Base-by-base conservation (phyloP, 2,888 invertebrate species). In the Catocala nupta region DNA sequence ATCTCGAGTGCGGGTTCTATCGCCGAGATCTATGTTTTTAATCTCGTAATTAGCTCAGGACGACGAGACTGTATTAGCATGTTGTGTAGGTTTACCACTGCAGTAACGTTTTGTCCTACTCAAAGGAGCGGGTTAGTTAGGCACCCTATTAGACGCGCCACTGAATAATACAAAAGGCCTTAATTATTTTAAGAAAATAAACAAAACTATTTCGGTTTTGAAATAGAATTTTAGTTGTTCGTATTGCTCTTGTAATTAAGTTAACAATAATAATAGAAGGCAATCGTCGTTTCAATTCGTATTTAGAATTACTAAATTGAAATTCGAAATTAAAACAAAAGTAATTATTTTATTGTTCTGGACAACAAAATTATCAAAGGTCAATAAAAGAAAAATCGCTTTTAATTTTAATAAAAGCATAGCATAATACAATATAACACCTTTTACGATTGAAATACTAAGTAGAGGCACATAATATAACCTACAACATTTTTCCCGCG, bases 1-100 rank as follows among this genome's bases (percentile, higher is more conserved):
- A 74, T 78, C 81, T 77, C 65, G 43, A 58, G 70, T 75, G 81
- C 68, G 61, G 66, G 56, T 66, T 67, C 71, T 72, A 70, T 71
- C 68, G 65, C 73, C 63, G 67, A 65, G 67, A 79, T 83, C 78
- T 77, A 78, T 80, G 82, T 81, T 83, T 84, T 81, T 81, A 81
- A 81, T 81, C 81, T 81, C 74, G 75, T 84, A 82, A 84, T 84
- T 82, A 84, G 78, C 77, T 75, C 60, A 60, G 69, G 65, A 73
- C 70, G 69, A 64, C 54, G 45, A 59, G 70, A 70, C 76, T 78
- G 71, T 59, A 68, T 65, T 66, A 68, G 50, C 61, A 56, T 62
- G 63, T 69, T 77, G 51, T 66, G 62, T 68, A 59, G 56, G 55
- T 57, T 58, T 68, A 68, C 55, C 59, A 59, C 63, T 52, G 34